Conservation (phyloP, 2,113 vertebrate genomes). For the Mus pahari region DNA sequence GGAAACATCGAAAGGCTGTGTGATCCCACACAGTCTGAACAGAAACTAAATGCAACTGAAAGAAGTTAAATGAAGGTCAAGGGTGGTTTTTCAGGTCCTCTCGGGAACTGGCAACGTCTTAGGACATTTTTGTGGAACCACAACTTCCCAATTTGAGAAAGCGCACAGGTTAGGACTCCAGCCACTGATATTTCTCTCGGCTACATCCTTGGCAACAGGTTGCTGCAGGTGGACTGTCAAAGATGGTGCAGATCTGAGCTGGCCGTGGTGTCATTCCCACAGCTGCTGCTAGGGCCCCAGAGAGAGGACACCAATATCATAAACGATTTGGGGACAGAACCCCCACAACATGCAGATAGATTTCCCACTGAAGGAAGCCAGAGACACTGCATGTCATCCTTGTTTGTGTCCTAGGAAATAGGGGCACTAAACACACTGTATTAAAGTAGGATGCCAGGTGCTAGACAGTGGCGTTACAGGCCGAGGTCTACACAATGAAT, state of each 20-base stretch:
- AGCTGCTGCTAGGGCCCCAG: constrained; percentile 92
- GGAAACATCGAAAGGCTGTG: neutral
- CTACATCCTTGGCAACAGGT: constrained; percentile 92
- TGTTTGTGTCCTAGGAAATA: constrained; percentile 84
- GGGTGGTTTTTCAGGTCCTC: neutral
- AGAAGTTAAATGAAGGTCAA: neutral
- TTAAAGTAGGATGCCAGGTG: constrained; percentile 93
- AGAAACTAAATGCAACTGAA: neutral
- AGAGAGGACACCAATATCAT: constrained; percentile 94
- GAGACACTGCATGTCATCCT: constrained; percentile 81
- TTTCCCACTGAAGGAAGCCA: constrained; percentile 89
- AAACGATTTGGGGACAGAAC: constrained; percentile 92
- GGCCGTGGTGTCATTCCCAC: constrained; percentile 89
- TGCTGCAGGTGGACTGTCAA: constrained; percentile 87
- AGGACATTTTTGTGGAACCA: neutral
- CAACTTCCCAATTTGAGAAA: neutral
- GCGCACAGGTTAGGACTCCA: constrained; percentile 72
- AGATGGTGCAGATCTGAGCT: constrained; percentile 86
- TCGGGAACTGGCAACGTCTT: neutral
- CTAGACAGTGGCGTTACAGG: constrained; percentile 90
- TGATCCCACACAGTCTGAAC: neutral
- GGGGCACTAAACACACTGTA: constrained; percentile 92
- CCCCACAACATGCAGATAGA: constrained; percentile 94
- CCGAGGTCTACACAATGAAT: constrained; percentile 94
- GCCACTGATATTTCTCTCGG: constrained; percentile 91